Conservation (phyloP, 2,113 vertebrate genomes). For the Gopherus evgoodei region DNA sequence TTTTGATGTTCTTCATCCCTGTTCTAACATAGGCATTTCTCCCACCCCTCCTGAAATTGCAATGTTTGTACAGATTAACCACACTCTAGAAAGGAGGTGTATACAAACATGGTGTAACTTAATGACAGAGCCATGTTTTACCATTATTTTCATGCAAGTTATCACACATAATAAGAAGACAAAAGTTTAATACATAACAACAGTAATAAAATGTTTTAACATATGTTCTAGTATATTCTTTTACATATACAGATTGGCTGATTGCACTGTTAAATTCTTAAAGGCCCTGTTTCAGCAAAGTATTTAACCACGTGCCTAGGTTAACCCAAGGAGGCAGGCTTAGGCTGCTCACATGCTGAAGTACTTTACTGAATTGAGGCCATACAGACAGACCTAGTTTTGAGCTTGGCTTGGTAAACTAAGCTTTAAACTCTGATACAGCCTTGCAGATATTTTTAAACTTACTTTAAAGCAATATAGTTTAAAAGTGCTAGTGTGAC, state of each 20-base stretch:
- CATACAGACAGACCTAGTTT: background rate
- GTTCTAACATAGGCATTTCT: background rate
- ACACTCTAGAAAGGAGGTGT: background rate
- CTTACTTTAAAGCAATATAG: background rate
- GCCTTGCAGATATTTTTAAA: background rate
- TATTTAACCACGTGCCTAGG: background rate
- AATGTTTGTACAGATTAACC: background rate
- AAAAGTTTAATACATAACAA: background rate
- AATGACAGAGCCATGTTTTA: background rate
- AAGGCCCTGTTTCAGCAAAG: background rate
- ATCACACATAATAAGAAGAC: background rate
- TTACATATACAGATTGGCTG: background rate
- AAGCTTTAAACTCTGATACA: background rate
- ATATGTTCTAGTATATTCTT: background rate
- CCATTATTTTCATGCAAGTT: background rate
- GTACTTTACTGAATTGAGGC: background rate
- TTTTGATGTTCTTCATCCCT: background rate
- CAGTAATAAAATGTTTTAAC: background rate
- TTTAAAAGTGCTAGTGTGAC: background rate
- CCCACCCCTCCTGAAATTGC: background rate
- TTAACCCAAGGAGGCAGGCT: background rate
- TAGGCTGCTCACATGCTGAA: background rate
- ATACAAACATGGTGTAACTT: background rate
- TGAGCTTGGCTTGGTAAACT: constrained; percentile 1
- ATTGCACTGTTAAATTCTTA: background rate